A percentile compares a stretch with the other conserved stretches of the same genome.
Conservation (phyloP, 2,797 vertebrate species). For the Sternotherus odoratus region DNA sequence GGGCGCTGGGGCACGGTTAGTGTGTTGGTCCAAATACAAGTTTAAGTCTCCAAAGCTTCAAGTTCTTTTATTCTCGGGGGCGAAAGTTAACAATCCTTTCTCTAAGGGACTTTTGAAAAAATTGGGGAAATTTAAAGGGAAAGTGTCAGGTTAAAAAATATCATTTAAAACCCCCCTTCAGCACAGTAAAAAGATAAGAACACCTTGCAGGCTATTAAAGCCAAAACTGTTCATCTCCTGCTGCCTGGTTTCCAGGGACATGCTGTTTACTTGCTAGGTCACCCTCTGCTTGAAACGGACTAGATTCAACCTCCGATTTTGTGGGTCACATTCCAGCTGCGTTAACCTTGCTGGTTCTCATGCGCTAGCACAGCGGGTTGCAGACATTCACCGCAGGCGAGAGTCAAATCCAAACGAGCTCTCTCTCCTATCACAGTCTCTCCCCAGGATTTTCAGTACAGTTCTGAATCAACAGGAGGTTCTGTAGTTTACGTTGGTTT, state of each 20-base stretch:
- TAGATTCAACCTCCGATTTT: not conserved
- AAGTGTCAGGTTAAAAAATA: not conserved
- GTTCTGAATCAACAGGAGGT: not conserved
- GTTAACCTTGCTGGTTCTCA: not conserved
- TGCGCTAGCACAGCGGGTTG: too few relatives aligned
- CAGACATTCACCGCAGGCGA: not conserved
- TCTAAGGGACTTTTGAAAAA: not conserved
- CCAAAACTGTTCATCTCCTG: not conserved
- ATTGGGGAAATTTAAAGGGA: not conserved
- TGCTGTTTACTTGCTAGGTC: not conserved
- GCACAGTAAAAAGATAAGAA: not conserved
- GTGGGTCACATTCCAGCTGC: not conserved
- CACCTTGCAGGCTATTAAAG: not conserved
- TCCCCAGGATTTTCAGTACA: not conserved
- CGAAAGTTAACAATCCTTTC: not conserved
- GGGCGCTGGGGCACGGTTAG: too few relatives aligned
- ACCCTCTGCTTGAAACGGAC: not conserved
- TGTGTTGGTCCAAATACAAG: not conserved
- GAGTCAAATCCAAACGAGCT: not conserved
- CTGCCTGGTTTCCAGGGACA: not conserved
- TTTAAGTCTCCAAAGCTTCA: not conserved
- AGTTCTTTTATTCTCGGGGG: not conserved
- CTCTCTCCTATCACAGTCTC: not conserved
- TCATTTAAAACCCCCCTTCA: not conserved
- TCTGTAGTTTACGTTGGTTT: not conserved